phyloP scores from a whole-genome alignment of 2,888 invertebrate genomes.

The Marronus borbonicus region DNA sequence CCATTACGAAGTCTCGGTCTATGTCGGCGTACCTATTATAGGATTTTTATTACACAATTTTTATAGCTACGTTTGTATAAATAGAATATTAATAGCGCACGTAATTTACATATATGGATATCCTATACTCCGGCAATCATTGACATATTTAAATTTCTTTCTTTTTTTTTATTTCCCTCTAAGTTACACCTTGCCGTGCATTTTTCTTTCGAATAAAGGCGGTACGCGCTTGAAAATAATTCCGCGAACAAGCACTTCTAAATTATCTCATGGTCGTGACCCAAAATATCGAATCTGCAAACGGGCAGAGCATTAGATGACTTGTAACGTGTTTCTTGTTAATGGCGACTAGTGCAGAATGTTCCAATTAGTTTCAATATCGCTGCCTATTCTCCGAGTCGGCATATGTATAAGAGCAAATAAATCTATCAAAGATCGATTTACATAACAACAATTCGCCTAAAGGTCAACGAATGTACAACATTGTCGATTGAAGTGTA shows the following conservation, averaged over 20 bases:
- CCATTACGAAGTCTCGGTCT: too few relatives aligned
- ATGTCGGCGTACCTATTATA: too few relatives aligned
- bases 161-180: too few relatives aligned
- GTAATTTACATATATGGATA: too few relatives aligned
- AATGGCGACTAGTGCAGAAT: neutral
- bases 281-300: slow-evolving; percentile 22
- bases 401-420: slow-evolving; percentile 7
- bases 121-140: too few relatives aligned
- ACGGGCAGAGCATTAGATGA: slow-evolving; percentile 3
- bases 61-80: too few relatives aligned
- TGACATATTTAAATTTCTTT: too few relatives aligned
- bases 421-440: slow-evolving; percentile 25
- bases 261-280: slow-evolving; percentile 34
- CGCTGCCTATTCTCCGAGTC: neutral
- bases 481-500: slow-evolving; percentile 1
- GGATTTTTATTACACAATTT: too few relatives aligned
- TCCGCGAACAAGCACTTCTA: neutral
- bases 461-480: slow-evolving; percentile 35
- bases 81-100: too few relatives aligned
- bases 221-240: neutral
- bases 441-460: slow-evolving; percentile 26
- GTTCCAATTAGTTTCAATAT: slow-evolving; percentile 27
- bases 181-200: too few relatives aligned
- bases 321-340: neutral
- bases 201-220: neutral